These are phyloP conservation scores for Hoplodrina ambigua DNA, from an alignment of 2,888 invertebrate species.

Conservation along the genomic window DNA sequence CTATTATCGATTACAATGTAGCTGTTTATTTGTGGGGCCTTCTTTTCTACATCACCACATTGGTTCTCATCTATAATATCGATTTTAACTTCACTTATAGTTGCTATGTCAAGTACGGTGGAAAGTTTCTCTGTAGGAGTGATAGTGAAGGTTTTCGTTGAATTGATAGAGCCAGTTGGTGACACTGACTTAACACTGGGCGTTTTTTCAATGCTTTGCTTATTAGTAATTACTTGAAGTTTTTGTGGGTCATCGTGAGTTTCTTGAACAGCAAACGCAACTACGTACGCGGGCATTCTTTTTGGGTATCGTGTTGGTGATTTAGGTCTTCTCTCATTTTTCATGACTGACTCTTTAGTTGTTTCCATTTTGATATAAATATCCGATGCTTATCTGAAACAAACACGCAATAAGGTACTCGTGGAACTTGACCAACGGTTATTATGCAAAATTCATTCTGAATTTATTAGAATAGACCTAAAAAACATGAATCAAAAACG, in stretches of 20 bases:
- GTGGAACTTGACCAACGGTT: neutral
- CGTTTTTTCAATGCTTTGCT: constrained; percentile 60
- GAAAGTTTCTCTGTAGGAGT: constrained; percentile 43
- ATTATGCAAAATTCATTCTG: neutral
- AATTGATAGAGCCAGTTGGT: constrained; percentile 51
- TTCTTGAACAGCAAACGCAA: constrained; percentile 71
- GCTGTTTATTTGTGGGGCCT: constrained; percentile 39
- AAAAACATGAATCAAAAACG: constrained; percentile 13
- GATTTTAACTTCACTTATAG: constrained; percentile 50
- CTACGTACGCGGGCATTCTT: constrained; percentile 65
- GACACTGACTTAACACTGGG: constrained; percentile 57
- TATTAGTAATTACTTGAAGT: constrained; percentile 64
- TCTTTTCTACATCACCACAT: constrained; percentile 50
- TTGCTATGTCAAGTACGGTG: constrained; percentile 33
- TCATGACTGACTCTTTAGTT: constrained; percentile 30
- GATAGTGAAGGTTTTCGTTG: constrained; percentile 62
- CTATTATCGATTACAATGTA: constrained; percentile 45
- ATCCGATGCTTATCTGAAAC: constrained; percentile 52
- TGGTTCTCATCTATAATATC: constrained; percentile 56
- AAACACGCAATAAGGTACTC: constrained; percentile 46
- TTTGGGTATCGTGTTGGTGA: constrained; percentile 59
- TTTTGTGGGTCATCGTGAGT: constrained; percentile 67
- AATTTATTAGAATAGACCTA: neutral
- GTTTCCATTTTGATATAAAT: constrained; percentile 57
- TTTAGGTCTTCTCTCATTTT: constrained; percentile 50